Conservation (phyloP, 2,113 vertebrate species). For the Mellivora capensis region DNA sequence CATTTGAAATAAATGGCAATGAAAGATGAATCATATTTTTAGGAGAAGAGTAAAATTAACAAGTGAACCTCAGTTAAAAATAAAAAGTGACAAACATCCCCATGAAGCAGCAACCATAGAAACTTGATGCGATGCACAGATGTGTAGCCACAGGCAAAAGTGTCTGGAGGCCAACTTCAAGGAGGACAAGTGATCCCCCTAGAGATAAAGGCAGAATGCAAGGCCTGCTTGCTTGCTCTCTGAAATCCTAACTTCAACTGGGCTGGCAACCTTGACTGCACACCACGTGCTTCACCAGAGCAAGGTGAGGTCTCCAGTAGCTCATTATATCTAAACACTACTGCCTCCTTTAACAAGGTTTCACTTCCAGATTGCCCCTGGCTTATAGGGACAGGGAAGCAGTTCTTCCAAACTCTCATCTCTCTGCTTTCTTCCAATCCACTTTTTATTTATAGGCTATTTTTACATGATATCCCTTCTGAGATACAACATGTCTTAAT, state of each 20-base stretch:
- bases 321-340: no score
- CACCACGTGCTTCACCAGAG: no score
- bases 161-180: no score
- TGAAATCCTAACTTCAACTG: no score
- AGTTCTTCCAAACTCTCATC: not conserved
- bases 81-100: not conserved
- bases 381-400: not conserved
- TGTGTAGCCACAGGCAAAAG: not conserved
- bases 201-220: no score
- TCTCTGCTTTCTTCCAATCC: not conserved
- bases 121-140: not conserved
- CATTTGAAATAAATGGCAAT: not conserved
- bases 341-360: not conserved
- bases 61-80: not conserved
- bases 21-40: not conserved
- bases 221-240: no score
- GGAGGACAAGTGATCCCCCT: no score
- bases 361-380: not conserved
- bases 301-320: no score
- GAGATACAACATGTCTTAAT: conserved; percentile 17
- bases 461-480: not conserved
- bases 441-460: conserved; percentile 27
- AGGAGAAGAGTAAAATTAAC: not conserved
- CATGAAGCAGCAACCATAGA: not conserved
- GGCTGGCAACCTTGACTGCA: no score